Evolutionary conservation across 2,113 vertebrate species (phyloP).

Genomic region (Taxidea taxus): DNA sequence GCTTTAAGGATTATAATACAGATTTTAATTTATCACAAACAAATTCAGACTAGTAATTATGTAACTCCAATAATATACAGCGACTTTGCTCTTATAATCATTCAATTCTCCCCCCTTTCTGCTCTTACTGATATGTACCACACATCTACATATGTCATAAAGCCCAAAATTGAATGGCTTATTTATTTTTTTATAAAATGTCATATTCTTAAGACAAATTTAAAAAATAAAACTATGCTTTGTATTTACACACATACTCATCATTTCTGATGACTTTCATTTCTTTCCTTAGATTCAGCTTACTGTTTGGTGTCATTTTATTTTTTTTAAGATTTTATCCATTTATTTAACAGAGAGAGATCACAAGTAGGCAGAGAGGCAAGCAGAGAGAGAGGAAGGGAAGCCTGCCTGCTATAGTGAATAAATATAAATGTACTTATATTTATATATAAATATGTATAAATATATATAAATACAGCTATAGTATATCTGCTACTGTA

Average conservation of each 20-base stretch:
- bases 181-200: not conserved
- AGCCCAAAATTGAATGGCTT: not conserved
- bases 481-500: not conserved
- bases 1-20: not conserved
- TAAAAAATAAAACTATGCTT: not conserved
- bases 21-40: not conserved
- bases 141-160: not conserved
- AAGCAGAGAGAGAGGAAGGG: too few species aligned
- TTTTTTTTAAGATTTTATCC: too few species aligned
- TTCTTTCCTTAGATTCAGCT: not conserved
- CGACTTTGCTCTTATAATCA: not conserved
- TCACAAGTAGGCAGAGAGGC: too few species aligned
- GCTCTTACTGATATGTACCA: not conserved
- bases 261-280: not conserved
- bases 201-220: not conserved
- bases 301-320: not conserved
- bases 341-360: too few species aligned
- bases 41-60: not conserved
- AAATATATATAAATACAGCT: not conserved
- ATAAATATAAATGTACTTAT: not conserved
- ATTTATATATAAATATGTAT: too few species aligned
- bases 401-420: not conserved
- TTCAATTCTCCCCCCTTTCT: not conserved
- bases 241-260: not conserved
- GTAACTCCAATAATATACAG: not conserved